Conservation (phyloP, 1,140 invertebrate species). For the Paraescarpia echinospica region DNA sequence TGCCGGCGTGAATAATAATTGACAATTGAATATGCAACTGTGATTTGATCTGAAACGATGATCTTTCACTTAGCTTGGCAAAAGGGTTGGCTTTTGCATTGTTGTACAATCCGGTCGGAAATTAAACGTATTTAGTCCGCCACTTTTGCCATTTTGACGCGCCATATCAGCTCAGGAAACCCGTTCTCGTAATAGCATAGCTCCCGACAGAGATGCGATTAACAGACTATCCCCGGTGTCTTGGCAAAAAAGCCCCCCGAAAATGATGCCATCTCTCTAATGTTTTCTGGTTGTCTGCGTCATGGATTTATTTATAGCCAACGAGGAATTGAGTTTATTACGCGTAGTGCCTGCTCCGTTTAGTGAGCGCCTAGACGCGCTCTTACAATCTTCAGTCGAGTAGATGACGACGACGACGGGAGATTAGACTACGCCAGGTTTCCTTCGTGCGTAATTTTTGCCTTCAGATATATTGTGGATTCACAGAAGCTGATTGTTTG, state of each 20-base stretch:
- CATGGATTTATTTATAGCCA: neutral
- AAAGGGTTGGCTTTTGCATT: neutral
- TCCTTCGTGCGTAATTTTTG: neutral
- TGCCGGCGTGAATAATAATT: neutral
- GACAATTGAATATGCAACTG: neutral
- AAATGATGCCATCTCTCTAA: neutral
- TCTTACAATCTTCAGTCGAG: neutral
- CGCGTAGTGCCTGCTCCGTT: neutral
- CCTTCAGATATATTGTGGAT: neutral
- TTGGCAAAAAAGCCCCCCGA: neutral
- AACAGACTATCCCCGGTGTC: neutral
- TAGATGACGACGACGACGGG: neutral
- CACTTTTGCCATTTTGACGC: neutral
- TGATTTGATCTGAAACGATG: neutral
- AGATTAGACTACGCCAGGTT: neutral
- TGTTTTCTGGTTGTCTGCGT: slow-evolving; percentile 4
- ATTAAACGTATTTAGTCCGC: neutral
- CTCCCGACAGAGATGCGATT: neutral
- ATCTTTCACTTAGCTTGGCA: neutral
- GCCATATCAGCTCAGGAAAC: neutral
- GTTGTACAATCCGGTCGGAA: neutral
- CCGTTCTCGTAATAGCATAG: neutral
- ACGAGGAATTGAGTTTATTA: neutral
- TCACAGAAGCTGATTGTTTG: neutral
- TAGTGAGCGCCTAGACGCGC: neutral